phyloP scores from a whole-genome alignment of 2,113 vertebrate species.

The Pyxicephalus adspersus region DNA sequence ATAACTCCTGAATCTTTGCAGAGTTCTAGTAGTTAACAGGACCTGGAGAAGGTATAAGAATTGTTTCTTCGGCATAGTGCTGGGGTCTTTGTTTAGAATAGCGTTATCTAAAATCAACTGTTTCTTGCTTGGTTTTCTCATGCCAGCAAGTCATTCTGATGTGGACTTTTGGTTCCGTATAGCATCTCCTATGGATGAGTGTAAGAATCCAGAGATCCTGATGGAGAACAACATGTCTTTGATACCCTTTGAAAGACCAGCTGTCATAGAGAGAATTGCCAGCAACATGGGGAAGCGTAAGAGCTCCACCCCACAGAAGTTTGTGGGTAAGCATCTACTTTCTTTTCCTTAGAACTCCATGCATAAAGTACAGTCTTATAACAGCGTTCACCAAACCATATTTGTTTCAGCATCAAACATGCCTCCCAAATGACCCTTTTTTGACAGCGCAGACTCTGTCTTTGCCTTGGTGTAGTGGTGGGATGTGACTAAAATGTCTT shows the following conservation, averaged over 20 bases:
- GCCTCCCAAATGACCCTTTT: too few species aligned
- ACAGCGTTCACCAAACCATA: too few species aligned
- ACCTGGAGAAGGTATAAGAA: background rate
- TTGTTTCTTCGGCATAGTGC: background rate
- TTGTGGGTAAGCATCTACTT: conserved; percentile 87
- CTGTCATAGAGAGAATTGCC: conserved; percentile 94
- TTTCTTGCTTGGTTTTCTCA: conserved; percentile 26
- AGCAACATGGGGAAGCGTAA: conserved; percentile 97
- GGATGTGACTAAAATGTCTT: too few species aligned
- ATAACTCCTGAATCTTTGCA: conserved; percentile 25
- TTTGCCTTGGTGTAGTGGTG: too few species aligned
- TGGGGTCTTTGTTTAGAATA: conserved; percentile 4
- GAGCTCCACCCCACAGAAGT: conserved; percentile 98
- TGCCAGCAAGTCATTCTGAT: conserved; percentile 61
- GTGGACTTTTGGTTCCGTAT: conserved; percentile 71
- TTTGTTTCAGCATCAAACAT: too few species aligned
- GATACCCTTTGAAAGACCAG: conserved; percentile 91
- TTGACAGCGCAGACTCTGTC: too few species aligned
- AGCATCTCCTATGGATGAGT: conserved; percentile 83
- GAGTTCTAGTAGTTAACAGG: conserved; percentile 40
- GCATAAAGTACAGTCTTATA: background rate
- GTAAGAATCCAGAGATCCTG: conserved; percentile 86
- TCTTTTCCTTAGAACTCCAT: conserved; percentile 43
- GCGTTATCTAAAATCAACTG: background rate
- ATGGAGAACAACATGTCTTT: conserved; percentile 85